These are phyloP conservation scores for Pachydiplax longipennis DNA, from an alignment of 2,888 invertebrate genomes.

Conservation along the genomic window DNA sequence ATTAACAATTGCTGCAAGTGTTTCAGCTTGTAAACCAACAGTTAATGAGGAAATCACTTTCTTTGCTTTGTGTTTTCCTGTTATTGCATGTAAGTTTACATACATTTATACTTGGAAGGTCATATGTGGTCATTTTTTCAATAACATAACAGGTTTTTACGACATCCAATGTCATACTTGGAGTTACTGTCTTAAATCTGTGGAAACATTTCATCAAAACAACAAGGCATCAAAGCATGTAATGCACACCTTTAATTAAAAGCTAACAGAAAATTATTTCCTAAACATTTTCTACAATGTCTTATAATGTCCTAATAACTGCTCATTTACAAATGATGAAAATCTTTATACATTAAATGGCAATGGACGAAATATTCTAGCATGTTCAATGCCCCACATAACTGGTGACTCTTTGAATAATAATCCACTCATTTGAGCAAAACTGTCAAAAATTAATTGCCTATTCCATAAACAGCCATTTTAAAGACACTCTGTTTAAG, in stretches of 20 bases:
- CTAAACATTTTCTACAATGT: not conserved
- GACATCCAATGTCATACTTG: not conserved
- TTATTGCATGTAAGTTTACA: not conserved
- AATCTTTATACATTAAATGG: slow-evolving; percentile 20
- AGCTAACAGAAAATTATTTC: not conserved
- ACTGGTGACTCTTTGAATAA: slow-evolving; percentile 30
- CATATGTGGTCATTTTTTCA: not conserved
- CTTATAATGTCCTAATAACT: not conserved
- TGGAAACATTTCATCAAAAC: slow-evolving; percentile 14
- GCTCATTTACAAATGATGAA: slow-evolving; percentile 10
- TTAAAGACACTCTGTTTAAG: slow-evolving; percentile 31
- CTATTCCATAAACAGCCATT: slow-evolving; percentile 33
- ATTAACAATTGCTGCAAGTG: not conserved
- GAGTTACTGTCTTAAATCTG: not conserved
- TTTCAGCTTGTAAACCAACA: not conserved
- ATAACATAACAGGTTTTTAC: not conserved
- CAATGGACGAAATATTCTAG: slow-evolving; percentile 32
- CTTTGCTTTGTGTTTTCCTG: not conserved
- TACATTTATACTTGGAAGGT: not conserved
- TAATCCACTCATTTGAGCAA: slow-evolving; percentile 40
- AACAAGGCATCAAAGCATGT: slow-evolving; percentile 11
- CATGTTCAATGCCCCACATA: slow-evolving; percentile 5
- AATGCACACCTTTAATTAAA: not conserved
- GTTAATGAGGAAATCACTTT: not conserved
- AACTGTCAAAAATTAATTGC: slow-evolving; percentile 41